phyloP scores from a whole-genome alignment of 2,888 invertebrate genomes.

The Tetragnatha montana region DNA sequence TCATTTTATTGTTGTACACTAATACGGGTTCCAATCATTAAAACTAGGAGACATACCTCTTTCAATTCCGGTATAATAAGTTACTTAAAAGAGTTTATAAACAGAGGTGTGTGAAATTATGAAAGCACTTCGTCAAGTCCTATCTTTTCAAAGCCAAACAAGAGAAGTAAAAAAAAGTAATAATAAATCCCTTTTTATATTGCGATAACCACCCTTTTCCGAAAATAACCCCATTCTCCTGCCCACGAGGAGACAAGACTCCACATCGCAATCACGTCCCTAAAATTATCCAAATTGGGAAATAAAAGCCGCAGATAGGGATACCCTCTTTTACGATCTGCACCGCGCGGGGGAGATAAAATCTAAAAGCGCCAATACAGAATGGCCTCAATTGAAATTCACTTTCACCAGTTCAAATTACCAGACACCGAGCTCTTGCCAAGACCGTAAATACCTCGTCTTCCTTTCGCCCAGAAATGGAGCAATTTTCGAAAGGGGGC shows the following conservation, averaged over 20 bases:
- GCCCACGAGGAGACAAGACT: conserved; percentile 12
- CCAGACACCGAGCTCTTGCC: background rate
- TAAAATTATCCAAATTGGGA: conserved; percentile 60
- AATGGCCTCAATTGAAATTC: conserved; percentile 44
- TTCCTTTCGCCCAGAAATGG: background rate
- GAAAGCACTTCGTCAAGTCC: background rate
- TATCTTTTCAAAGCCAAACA: no score
- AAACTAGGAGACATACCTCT: no score
- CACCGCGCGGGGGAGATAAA: conserved; percentile 23
- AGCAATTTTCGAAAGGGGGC: conserved; percentile 22
- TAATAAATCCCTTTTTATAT: conserved; percentile 12
- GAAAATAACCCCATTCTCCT: background rate
- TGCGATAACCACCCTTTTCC: conserved; percentile 6
- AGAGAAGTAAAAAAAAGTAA: background rate
- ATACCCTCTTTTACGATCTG: conserved; percentile 34
- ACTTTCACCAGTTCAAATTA: conserved; percentile 41
- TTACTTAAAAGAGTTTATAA: no score
- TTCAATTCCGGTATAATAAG: no score
- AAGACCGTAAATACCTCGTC: conserved; percentile 32
- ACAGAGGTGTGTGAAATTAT: background rate
- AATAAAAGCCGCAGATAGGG: conserved; percentile 40
- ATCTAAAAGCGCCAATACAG: conserved; percentile 51
- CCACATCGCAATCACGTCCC: conserved; percentile 33
- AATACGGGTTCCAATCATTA: no score
- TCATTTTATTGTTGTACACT: no score